These are phyloP conservation scores for Chaenocephalus aceratus DNA, from an alignment of 2,113 vertebrate species.

Conservation along the genomic window DNA sequence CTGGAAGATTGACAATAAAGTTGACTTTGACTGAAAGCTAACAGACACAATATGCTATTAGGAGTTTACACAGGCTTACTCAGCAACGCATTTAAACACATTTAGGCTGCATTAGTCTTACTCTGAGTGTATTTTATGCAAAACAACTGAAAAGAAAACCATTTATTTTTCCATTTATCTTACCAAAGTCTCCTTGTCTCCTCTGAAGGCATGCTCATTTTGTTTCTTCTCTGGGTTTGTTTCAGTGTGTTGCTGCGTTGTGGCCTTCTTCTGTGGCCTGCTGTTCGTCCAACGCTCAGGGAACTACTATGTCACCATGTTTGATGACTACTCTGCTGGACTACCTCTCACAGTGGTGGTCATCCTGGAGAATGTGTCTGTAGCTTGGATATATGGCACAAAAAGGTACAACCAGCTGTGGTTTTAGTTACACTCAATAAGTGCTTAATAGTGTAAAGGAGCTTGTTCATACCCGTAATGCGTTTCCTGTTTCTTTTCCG, in stretches of 20 bases:
- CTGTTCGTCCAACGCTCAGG: conserved; percentile 98
- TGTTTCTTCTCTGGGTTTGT: conserved; percentile 27
- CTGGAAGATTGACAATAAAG: too few relatives aligned
- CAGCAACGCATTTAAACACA: conserved; percentile 33
- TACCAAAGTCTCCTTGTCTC: background rate
- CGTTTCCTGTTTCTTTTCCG: background rate
- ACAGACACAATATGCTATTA: background rate
- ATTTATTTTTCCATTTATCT: background rate
- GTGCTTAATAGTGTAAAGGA: background rate
- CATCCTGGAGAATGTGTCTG: conserved; percentile 96
- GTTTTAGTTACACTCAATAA: background rate
- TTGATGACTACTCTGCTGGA: conserved; percentile 97
- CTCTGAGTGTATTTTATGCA: conserved; percentile 16
- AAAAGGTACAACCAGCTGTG: conserved; percentile 88
- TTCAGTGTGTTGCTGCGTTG: conserved; percentile 93
- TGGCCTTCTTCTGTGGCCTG: conserved; percentile 94
- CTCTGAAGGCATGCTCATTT: background rate
- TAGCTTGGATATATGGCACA: conserved; percentile 98
- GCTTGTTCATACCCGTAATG: background rate
- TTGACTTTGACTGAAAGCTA: too few relatives aligned
- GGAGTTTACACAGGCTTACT: conserved; percentile 5
- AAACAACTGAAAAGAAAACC: conserved; percentile 19
- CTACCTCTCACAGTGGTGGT: conserved; percentile 96
- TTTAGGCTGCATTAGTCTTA: conserved; percentile 28
- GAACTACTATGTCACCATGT: conserved; percentile 99